These are phyloP conservation scores for Sitta carolinensis DNA, from an alignment of 2,797 vertebrate genomes.

Conservation along the genomic window DNA sequence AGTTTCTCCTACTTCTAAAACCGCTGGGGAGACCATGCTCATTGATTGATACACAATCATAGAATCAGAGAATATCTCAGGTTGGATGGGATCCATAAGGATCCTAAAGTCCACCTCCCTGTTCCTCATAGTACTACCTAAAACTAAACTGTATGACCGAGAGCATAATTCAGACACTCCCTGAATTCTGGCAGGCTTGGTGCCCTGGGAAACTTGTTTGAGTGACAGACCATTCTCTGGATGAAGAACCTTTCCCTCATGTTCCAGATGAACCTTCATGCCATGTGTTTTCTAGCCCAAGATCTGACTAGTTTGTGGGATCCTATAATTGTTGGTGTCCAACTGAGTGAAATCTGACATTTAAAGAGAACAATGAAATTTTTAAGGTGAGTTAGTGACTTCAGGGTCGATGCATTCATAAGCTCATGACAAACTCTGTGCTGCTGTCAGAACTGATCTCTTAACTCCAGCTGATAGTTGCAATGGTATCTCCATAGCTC, in stretches of 20 bases:
- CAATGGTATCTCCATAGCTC: not conserved
- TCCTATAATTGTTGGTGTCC: not conserved
- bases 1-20: not conserved
- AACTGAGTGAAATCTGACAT: not conserved
- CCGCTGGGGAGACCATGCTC: not conserved
- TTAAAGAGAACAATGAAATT: not conserved
- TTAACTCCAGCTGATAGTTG: not conserved
- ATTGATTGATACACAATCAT: not conserved
- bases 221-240: not conserved
- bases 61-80: not conserved
- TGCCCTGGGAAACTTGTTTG: not conserved
- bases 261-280: not conserved
- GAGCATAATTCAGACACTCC: accelerated
- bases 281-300: not conserved
- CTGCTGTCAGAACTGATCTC: not conserved
- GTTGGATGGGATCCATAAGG: not conserved
- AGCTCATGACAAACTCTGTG: not conserved
- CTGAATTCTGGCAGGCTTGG: not conserved
- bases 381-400: not conserved
- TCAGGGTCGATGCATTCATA: not conserved
- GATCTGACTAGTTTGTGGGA: not conserved
- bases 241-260: not conserved
- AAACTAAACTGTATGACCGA: not conserved
- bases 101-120: not conserved
- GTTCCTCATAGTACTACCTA: not conserved